phyloP scores from a whole-genome alignment of 2,797 vertebrate species.

The Chrosomus eos region DNA sequence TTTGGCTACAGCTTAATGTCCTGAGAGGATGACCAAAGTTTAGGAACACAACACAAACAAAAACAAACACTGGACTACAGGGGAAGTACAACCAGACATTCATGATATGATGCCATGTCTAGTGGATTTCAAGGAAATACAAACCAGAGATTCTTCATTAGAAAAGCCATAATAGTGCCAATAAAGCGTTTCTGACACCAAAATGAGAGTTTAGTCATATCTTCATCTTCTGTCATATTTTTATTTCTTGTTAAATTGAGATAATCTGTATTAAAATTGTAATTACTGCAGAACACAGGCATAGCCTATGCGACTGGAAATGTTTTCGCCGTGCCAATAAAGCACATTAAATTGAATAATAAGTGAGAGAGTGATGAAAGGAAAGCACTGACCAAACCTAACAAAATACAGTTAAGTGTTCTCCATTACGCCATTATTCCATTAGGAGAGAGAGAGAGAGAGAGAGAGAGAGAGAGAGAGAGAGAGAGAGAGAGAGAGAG shows the following conservation, averaged over 20 bases:
- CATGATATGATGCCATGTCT: not conserved
- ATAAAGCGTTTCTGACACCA: too few relatives aligned
- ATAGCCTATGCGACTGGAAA: not conserved
- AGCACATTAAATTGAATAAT: not conserved
- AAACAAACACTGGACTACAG: not conserved
- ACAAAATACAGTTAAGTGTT: conserved; percentile 20
- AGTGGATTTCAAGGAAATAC: not conserved
- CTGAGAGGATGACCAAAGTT: not conserved
- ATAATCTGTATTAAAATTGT: not conserved
- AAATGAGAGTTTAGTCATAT: not conserved
- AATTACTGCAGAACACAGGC: not conserved
- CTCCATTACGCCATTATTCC: conserved; percentile 31
- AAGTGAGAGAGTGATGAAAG: not conserved
- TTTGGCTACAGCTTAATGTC: not conserved
- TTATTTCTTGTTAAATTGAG: not conserved
- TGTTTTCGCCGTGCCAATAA: not conserved
- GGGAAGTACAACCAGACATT: not conserved
- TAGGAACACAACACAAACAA: conserved; percentile 12
- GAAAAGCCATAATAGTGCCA: not conserved
- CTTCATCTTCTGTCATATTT: not conserved
- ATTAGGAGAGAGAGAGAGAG: conserved; percentile 12
- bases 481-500: not conserved
- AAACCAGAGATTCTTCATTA: not conserved
- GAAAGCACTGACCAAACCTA: conserved; percentile 18
- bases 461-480: conserved; percentile 24